Percentiles rank a stretch among this genome's conserved stretches.
phyloP scores from a whole-genome alignment of 1,140 invertebrate species.

The Acyrthosiphon pisum region DNA sequence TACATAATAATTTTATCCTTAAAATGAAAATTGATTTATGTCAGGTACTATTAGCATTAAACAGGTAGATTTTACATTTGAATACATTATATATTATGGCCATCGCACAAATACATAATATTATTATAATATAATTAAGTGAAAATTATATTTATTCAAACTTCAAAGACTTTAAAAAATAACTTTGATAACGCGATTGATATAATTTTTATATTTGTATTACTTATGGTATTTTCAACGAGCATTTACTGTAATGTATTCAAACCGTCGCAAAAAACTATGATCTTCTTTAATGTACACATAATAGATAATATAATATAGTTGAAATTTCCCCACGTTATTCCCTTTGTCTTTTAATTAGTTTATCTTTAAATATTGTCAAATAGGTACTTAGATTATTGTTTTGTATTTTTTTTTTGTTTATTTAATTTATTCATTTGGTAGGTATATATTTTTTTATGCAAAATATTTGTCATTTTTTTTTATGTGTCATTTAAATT shows the following conservation, averaged over 20 bases:
- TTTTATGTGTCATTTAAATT: constrained; percentile 18
- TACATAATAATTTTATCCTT: not conserved
- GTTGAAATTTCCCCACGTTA: not conserved
- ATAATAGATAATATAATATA: too few species aligned
- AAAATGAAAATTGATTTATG: not conserved
- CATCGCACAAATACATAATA: too few species aligned
- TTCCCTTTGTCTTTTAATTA: not conserved
- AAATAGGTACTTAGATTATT: constrained; percentile 1
- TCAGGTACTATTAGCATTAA: too few species aligned
- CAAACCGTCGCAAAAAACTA: not conserved
- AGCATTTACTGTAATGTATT: not conserved
- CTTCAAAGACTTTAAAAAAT: not conserved
- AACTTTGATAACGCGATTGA: not conserved
- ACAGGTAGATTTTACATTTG: too few species aligned
- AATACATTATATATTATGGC: too few species aligned
- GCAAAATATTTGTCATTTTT: not conserved
- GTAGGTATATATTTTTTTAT: not conserved
- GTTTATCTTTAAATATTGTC: constrained; percentile 5
- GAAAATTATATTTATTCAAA: not conserved
- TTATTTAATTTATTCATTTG: constrained; percentile 32
- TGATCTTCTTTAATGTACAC: not conserved
- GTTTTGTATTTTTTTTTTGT: constrained; percentile 10
- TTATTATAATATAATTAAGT: not conserved
- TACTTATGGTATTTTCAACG: not conserved
- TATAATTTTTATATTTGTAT: not conserved